Base-by-base conservation (phyloP, 2,113 vertebrate genomes). In the Oryzias woworae region DNA sequence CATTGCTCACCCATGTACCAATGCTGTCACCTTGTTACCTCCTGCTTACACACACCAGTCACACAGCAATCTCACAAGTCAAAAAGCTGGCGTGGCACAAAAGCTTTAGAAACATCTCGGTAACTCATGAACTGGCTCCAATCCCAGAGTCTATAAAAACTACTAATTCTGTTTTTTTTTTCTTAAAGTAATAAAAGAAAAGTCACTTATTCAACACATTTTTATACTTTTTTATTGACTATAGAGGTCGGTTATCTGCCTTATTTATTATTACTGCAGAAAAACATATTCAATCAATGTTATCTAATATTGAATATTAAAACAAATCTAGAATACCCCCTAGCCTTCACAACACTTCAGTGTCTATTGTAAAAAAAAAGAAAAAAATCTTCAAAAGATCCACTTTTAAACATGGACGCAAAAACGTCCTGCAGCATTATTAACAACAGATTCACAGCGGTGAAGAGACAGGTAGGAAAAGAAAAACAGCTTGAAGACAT, bases 1-100 rank as follows among this genome's bases (percentile, higher is more conserved):
- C 81, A 85, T 85, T 82, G 80, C 73, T 88, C 81, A 85, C 53
- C 65, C 71, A 89, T 79, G 75, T 86, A 83, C 76, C 78, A 77
- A 62, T 24, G 26, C 78, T 81, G 83, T 87, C 82, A 87, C 82
- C 82, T 82, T 85, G 78, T 78, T 63, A 81, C 64, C 69, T 56
- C 78, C 54, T 17, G 44, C 68, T 80, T 73, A 72, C 62, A 83
- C 73, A 80, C 64, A 77, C 76, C 55, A 71, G 75, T 76, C 66
- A 66, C 74, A 67, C 4, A 28, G 71, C 62, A 72, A 76, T 52
- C 26, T 66, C 76, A 81, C 70, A 61, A 74, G 75, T 28, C 62
- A 51, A 56, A 62, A 60, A 55, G 54, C 62, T 83, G 82, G 78
- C 58, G 2, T 47, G 48, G 64, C 43, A 81, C 76, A 75, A 20